A percentile compares a stretch with the other conserved stretches of the same genome.
phyloP scores from a whole-genome alignment of 1,140 invertebrate species.

The Trichoplusia ni region DNA sequence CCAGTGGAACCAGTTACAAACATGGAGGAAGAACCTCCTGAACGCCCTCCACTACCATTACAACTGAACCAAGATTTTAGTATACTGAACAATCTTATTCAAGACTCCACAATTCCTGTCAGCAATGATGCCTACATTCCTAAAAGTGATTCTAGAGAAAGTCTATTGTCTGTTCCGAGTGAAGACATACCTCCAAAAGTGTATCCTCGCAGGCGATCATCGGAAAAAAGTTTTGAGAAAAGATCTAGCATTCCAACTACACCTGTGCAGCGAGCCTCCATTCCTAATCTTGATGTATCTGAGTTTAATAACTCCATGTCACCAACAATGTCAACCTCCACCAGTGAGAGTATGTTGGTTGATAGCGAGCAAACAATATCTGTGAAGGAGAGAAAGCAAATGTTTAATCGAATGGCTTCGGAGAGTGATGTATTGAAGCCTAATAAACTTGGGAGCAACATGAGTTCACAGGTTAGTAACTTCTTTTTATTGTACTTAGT shows the following conservation, averaged over 20 bases:
- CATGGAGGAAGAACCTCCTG: constrained; percentile 83
- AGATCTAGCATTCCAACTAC: constrained; percentile 44
- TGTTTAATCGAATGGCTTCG: constrained; percentile 95
- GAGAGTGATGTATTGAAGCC: constrained; percentile 85
- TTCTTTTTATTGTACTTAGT: background rate
- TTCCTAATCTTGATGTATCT: constrained; percentile 47
- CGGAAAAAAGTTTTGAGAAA: constrained; percentile 60
- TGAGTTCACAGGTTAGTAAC: constrained; percentile 60
- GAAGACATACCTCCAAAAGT: constrained; percentile 70
- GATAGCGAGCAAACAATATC: constrained; percentile 86
- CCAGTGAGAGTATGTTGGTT: constrained; percentile 66
- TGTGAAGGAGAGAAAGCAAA: constrained; percentile 95
- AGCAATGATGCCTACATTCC: constrained; percentile 28
- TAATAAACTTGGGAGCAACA: constrained; percentile 52
- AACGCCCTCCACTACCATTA: constrained; percentile 85
- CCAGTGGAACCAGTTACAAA: constrained; percentile 51
- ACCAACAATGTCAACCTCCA: constrained; percentile 55
- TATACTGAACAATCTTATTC: constrained; percentile 60
- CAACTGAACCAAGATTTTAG: constrained; percentile 72
- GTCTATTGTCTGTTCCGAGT: constrained; percentile 37
- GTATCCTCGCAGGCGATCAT: constrained; percentile 61
- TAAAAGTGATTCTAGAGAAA: constrained; percentile 56
- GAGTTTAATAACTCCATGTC: constrained; percentile 37
- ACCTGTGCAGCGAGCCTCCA: constrained; percentile 41
- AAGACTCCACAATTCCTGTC: constrained; percentile 42